phyloP scores from a whole-genome alignment of 2,888 invertebrate species.

The Sphecodes monilicornis region DNA sequence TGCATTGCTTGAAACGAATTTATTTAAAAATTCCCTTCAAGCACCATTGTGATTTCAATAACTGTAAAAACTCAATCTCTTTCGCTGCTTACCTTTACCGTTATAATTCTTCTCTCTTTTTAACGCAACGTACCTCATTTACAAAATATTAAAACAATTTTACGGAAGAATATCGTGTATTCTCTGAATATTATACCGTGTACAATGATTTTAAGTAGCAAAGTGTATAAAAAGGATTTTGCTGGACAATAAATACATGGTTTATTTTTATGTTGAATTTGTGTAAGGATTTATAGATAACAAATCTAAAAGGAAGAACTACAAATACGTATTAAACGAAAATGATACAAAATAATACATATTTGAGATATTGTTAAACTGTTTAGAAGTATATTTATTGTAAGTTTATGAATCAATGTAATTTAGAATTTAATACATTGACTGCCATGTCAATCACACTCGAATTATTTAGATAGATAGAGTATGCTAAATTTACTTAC shows the following conservation, averaged over 20 bases:
- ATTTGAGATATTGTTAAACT: neutral
- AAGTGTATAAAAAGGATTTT: too few species aligned
- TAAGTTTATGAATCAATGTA: neutral
- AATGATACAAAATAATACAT: neutral
- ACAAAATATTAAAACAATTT: neutral
- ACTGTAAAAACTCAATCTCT: neutral
- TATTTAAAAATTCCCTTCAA: neutral
- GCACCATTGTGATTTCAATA: neutral
- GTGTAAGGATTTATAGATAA: neutral
- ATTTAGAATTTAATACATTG: neutral
- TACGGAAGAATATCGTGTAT: neutral
- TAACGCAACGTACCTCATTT: neutral
- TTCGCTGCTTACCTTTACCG: neutral
- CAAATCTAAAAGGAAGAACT: too few species aligned
- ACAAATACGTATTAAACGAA: too few species aligned
- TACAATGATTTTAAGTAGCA: too few species aligned
- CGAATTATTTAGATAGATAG: too few species aligned
- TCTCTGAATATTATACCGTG: neutral
- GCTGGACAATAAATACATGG: neutral
- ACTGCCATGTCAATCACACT: neutral
- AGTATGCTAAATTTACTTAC: neutral
- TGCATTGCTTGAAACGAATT: neutral
- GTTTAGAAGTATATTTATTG: neutral
- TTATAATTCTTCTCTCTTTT: neutral
- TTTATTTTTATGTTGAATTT: too few species aligned